Base-by-base conservation (phyloP, 2,113 vertebrate genomes). In the Uropsilus gracilis region DNA sequence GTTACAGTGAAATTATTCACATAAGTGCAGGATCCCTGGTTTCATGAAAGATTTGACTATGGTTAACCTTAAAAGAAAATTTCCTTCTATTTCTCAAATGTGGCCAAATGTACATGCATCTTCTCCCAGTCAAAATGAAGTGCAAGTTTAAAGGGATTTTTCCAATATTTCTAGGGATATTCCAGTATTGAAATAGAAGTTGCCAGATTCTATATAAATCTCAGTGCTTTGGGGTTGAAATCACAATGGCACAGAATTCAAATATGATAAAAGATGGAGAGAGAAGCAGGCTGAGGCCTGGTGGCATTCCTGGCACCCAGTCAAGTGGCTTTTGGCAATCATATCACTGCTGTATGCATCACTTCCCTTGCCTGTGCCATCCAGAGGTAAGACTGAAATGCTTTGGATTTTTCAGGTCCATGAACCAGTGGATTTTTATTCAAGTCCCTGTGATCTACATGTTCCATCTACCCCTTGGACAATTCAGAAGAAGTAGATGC, bases 181-280 rank as follows among this genome's bases (percentile, higher is more conserved):
- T n/a, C n/a, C n/a, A n/a, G n/a, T n/a, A 57, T 12, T 78, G 63
- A 89, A 86, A 94, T 86, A 75, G 59, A 91, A 76, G 73, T 61
- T 92, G 83, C 44, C 64, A 34, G 46, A 94, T 96, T 94, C 69
- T 86, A 93, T 86, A 93, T 91, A 48, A 73, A 86, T 53, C 85
- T 81, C 16, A 11, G 53, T 30, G 63, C 64, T 71, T 66, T 10
- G 3, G 75, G 68, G 78, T 88, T 92, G 55, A 88, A 91, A 88
- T 71, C 89, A 37, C 85, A 34, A 30, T 39, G 37, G 44, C n/a
- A 32, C 34, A 37, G 69, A 77, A 72, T 26, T 80, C 86, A 28
- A 6, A 44, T 13, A 42, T 55, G 66, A 71, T 46, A 83, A 44
- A 94, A 88, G 24, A 82, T 12, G 11, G 53, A 39, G 46, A 59